Evolutionary conservation across 1,140 invertebrate species (phyloP).

Genomic region (Globodera rostochiensis): DNA sequence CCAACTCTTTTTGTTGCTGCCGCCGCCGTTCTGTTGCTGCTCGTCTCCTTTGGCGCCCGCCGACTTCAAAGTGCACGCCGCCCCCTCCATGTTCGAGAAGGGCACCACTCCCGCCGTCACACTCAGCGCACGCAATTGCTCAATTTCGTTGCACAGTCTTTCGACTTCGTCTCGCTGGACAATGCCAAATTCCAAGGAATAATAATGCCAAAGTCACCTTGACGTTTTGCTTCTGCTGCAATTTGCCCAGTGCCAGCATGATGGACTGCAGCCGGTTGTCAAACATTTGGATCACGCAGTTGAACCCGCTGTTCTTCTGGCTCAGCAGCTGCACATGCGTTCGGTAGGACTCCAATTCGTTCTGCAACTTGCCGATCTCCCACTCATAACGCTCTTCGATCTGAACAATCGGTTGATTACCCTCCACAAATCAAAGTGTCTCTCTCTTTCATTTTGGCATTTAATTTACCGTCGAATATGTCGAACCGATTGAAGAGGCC

Average conservation of each 20-base stretch:
- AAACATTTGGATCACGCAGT: conserved; percentile 44
- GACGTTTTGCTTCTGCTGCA: conserved; percentile 44
- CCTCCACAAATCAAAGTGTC: neutral
- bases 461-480: conserved; percentile 26
- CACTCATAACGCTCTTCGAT: conserved; percentile 44
- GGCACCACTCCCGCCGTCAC: conserved; percentile 26
- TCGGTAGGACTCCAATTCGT: conserved; percentile 45
- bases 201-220: conserved; percentile 20
- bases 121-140: conserved; percentile 45
- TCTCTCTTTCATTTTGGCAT: too few relatives aligned
- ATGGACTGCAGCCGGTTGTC: conserved; percentile 43
- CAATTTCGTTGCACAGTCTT: conserved; percentile 44
- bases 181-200: neutral
- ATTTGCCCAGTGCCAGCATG: conserved; percentile 40
- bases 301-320: conserved; percentile 44
- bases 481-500: conserved; percentile 30
- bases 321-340: conserved; percentile 29
- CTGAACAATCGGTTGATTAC: conserved; percentile 22
- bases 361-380: conserved; percentile 46
- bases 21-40: neutral
- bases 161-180: conserved; percentile 45
- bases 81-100: conserved; percentile 1
- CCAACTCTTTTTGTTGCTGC: conserved; percentile 44
- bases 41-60: conserved; percentile 17
- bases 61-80: neutral